These are phyloP conservation scores for Mantis religiosa DNA, from an alignment of 2,888 invertebrate species.

Conservation along the genomic window DNA sequence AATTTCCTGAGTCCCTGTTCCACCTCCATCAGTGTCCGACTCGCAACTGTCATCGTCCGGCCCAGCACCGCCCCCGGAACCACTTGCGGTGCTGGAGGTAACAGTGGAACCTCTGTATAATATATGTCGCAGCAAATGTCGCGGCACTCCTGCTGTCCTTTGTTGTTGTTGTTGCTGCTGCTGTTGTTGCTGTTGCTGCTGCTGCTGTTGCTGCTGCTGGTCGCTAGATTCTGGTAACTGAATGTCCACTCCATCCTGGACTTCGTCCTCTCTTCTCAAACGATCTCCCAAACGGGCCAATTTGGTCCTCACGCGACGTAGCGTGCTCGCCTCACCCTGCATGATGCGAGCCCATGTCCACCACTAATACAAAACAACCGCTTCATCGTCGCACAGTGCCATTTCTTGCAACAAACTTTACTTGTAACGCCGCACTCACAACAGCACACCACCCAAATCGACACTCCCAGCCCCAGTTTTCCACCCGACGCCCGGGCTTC, in stretches of 20 bases:
- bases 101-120: slow-evolving; percentile 20
- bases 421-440: neutral
- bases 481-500: neutral
- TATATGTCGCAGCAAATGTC: slow-evolving; percentile 33
- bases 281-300: slow-evolving; percentile 30
- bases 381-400: neutral
- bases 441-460: neutral
- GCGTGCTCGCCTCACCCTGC: slow-evolving; percentile 28
- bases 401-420: neutral
- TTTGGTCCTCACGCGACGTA: slow-evolving; percentile 31
- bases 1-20: neutral
- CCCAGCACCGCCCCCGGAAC: slow-evolving; percentile 27
- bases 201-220: neutral
- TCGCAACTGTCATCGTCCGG: slow-evolving; percentile 32
- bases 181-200: neutral
- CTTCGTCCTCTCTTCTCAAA: slow-evolving; percentile 30
- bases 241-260: neutral
- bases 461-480: neutral
- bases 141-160: slow-evolving; percentile 11
- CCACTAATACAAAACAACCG: neutral
- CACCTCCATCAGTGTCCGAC: slow-evolving; percentile 31
- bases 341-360: slow-evolving; percentile 8
- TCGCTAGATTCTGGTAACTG: neutral
- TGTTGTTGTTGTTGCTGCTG: neutral
- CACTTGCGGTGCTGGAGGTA: neutral